Base-by-base conservation (phyloP, 2,888 invertebrate species). In the Spialia ferax region DNA sequence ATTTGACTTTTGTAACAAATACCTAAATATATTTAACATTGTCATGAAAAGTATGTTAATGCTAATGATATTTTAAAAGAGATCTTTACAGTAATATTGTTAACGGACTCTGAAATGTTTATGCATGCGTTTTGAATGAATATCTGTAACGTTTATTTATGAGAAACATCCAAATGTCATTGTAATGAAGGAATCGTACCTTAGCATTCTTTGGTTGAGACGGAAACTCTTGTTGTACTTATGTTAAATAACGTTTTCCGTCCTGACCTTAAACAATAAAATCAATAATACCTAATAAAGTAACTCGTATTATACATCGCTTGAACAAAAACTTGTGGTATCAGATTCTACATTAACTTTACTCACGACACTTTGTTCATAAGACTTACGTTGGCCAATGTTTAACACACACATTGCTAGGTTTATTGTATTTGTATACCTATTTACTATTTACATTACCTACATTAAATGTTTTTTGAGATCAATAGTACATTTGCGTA, bases 191-290 rank as follows among this genome's bases (percentile, higher is more conserved):
- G 55, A 26, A 55, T 18, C 22, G 52, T 52, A 50, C n/a, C n/a
- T 22, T 22, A 38, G 15, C n/a, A 52, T 52, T 20, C 6, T 48
- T 56, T 32, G 56, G 22, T 56, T 32, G 32, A 45, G 56, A 35
- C 48, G 63, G 56, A 64, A 63, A 64, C 22, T 26, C 29, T 29
- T 61, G 18, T n/a, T n/a, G n/a, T n/a, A n/a, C n/a, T n/a, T 48
- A 62, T 48, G 7, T 18, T 29, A 22, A 26, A 55, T 29, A 48
- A 45, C 29, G 18, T 48, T 48, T 20, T 56, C 63, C 63, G 56
- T 63, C 56, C 63, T 63, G 32, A 45, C 29, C 32, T 50, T 42
- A 45, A 26, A 45, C 48, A 63, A 48, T 63, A 63, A 23, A 63
- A 5, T 10, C 5, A n/a, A 29, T 26, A 52, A 48, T 10, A 32